phyloP scores from a whole-genome alignment of 2,797 vertebrate genomes.

The Pygocentrus nattereri region DNA sequence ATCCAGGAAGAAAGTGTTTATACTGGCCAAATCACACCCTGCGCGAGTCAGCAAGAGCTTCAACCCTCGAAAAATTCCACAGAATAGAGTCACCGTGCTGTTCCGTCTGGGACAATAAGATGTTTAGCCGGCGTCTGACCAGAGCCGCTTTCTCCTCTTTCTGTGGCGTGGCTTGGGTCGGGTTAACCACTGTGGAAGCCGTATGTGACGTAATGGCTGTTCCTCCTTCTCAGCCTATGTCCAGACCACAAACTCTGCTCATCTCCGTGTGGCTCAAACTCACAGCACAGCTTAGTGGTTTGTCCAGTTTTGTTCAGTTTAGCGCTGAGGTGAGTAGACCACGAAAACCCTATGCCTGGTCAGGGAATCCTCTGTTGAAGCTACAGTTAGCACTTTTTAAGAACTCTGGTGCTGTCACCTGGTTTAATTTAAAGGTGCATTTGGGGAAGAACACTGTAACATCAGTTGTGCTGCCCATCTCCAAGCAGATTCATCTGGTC shows the following conservation, averaged over 20 bases:
- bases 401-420: too few species aligned
- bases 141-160: constrained; percentile 27
- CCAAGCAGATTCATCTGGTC: too few species aligned
- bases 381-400: background rate
- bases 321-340: background rate
- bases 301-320: constrained; percentile 3
- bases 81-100: background rate
- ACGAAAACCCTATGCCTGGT: background rate
- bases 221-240: constrained; percentile 33
- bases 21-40: background rate
- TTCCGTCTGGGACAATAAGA: constrained; percentile 10
- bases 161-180: constrained; percentile 36
- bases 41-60: background rate
- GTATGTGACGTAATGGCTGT: constrained; percentile 34
- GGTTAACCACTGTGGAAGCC: constrained; percentile 4
- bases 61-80: background rate
- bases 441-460: too few species aligned
- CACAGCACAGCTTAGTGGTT: background rate
- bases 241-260: constrained; percentile 25
- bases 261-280: background rate
- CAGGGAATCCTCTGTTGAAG: background rate
- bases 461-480: too few species aligned
- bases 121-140: constrained; percentile 41
- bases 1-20: background rate
- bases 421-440: too few species aligned